Evolutionary conservation across 2,113 vertebrate genomes (phyloP), one percentile per base, ranked within the genome.

Genomic region (Ramphastos sulfuratus): DNA sequence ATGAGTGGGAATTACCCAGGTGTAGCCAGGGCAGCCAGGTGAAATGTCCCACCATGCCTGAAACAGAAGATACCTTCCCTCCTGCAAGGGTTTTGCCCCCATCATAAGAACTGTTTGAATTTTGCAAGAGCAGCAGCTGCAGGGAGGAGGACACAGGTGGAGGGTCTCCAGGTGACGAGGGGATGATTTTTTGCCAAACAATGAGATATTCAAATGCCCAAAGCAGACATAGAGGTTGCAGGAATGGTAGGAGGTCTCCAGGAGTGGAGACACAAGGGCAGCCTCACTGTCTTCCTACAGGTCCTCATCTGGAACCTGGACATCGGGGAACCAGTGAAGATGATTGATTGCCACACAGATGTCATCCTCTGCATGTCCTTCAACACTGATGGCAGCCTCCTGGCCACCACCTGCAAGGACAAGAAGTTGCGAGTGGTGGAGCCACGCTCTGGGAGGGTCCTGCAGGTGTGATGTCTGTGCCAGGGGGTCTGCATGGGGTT

Each of bases 301-400:
- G 98, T 99, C 70, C 98, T 99, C 89, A 99, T 99, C 97, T 99
- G 99, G 99, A 99, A 99, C 98, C 98, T 99, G 97, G 99, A 99
- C 24, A 97, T 98, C 1, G 99, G 98, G 0, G 99, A 99, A 94
- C 98, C 99, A 0, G 99, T 99, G 95, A 99, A 99, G 94, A 99
- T 99, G 99, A 99, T 99, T 4, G 99, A 99, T 95, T 99, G 99
- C 95, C 99, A 99, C 97, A 95, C 97, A 0, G 99, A 99, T 0
- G 99, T 99, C 94, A 98, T 99, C 97, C 98, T 99, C 84, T 99
- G 98, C 97, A 97, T 99, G 98, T 99, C 99, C 93, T 99, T 99
- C 97, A 99, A 99, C 97, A 98, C 98, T 0, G 98, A 99, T 2
- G 99, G 99, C 79, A 99, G 99, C 96, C 98, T 99, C 69, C 90